A percentile compares a stretch with the other conserved stretches of the same genome.
Conservation (phyloP, 1,140 invertebrate genomes). For the Euura lappo region DNA sequence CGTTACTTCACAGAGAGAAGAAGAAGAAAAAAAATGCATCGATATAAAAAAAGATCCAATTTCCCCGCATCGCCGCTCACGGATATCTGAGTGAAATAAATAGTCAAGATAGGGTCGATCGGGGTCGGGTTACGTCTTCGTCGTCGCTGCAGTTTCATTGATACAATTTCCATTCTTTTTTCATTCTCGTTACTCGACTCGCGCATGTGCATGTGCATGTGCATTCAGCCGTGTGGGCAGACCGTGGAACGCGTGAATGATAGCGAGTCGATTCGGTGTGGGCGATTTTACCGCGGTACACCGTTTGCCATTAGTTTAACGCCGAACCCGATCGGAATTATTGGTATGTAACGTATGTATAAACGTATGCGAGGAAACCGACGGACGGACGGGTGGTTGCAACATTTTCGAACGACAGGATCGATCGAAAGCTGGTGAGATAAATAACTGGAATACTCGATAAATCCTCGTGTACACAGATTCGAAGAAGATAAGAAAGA, state of each 20-base stretch:
- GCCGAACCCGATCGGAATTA: not conserved
- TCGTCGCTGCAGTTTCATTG: not conserved
- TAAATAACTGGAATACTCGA: constrained; percentile 1
- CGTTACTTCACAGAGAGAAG: too few relatives aligned
- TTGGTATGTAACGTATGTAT: not conserved
- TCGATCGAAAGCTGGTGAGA: not conserved
- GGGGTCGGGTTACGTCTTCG: not conserved
- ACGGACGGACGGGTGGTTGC: not conserved
- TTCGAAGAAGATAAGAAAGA: too few relatives aligned
- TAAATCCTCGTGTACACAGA: not conserved
- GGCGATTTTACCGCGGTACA: not conserved
- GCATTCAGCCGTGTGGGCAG: constrained; percentile 1
- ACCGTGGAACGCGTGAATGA: not conserved
- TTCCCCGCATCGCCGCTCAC: too few relatives aligned
- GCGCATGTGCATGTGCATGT: not conserved
- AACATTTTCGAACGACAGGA: not conserved
- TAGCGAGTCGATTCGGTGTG: not conserved
- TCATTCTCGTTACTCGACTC: not conserved
- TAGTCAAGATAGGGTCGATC: not conserved
- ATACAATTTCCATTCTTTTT: not conserved
- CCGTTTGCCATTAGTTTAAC: not conserved
- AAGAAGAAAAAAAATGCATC: too few relatives aligned
- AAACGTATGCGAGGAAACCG: not conserved
- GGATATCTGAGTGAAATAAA: too few relatives aligned
- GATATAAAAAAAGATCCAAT: too few relatives aligned